Percentiles rank a stretch among this genome's conserved stretches.
These are phyloP conservation scores for Gambelia wislizenii DNA, from an alignment of 2,797 vertebrate species.

Conservation along the genomic window DNA sequence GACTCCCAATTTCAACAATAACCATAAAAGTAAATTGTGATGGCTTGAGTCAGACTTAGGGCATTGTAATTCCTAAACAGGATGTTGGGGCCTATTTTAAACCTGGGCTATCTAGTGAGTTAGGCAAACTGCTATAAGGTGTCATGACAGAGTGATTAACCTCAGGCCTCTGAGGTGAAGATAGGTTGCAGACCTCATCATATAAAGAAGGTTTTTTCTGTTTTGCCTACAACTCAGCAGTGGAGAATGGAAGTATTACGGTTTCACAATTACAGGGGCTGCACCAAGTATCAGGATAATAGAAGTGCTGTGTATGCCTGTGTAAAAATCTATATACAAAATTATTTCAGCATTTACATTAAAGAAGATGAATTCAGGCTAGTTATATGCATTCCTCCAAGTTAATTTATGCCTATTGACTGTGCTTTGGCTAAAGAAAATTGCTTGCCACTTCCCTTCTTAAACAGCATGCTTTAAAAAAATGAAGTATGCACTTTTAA, in stretches of 20 bases:
- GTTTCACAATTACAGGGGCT: neutral
- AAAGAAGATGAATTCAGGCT: neutral
- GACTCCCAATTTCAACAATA: no score
- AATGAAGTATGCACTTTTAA: constrained; percentile 25
- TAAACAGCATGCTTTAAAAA: constrained; percentile 12
- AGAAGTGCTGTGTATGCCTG: neutral
- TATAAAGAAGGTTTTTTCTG: neutral
- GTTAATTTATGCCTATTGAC: constrained; percentile 23
- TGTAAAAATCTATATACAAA: neutral
- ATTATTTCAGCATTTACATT: neutral
- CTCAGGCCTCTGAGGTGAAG: no score
- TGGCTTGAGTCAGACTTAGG: no score
- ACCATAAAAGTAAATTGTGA: no score
- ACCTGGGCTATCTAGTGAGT: no score
- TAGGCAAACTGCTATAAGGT: no score
- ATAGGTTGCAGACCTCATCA: neutral
- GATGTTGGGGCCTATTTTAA: no score
- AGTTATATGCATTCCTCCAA: neutral
- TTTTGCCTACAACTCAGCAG: neutral
- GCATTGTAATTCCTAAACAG: no score
- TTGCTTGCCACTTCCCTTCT: neutral
- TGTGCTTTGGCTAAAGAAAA: neutral
- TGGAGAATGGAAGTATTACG: no score
- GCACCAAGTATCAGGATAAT: neutral
- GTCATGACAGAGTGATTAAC: neutral